Conservation (phyloP, 2,113 vertebrate species). For the Tringa solitaria region DNA sequence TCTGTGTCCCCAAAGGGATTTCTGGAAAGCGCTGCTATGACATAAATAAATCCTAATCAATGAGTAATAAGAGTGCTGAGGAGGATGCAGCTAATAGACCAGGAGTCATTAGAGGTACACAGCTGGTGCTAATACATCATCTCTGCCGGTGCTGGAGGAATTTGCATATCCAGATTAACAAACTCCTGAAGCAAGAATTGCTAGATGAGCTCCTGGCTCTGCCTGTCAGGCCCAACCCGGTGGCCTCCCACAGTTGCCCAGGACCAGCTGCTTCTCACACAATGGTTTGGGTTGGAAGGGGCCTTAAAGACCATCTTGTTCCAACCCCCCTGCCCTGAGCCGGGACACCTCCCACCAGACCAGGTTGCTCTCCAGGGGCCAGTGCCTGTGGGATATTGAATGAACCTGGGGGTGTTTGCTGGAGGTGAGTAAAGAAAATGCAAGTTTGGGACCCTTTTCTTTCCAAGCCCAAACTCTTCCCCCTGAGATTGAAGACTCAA, state of each 20-base stretch:
- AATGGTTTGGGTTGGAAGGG: too few relatives aligned
- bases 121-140: background rate
- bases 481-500: background rate
- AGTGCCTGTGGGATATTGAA: background rate
- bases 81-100: background rate
- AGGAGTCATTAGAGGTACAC: background rate
- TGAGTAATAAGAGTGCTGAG: background rate
- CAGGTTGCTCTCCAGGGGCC: background rate
- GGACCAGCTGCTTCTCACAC: background rate
- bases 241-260: background rate
- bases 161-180: background rate
- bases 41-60: background rate
- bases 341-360: background rate
- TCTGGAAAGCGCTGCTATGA: background rate
- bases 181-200: background rate
- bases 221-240: fast-evolving
- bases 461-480: background rate
- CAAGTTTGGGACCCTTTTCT: background rate
- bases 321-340: too few relatives aligned
- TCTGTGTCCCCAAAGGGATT: background rate
- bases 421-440: background rate
- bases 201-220: background rate
- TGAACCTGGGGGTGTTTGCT: background rate
- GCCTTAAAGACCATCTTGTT: too few relatives aligned
- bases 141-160: background rate